A percentile compares a stretch with the other conserved stretches of the same genome.
Conservation (phyloP, 2,113 vertebrate genomes). For the Aphyosemion australe region DNA sequence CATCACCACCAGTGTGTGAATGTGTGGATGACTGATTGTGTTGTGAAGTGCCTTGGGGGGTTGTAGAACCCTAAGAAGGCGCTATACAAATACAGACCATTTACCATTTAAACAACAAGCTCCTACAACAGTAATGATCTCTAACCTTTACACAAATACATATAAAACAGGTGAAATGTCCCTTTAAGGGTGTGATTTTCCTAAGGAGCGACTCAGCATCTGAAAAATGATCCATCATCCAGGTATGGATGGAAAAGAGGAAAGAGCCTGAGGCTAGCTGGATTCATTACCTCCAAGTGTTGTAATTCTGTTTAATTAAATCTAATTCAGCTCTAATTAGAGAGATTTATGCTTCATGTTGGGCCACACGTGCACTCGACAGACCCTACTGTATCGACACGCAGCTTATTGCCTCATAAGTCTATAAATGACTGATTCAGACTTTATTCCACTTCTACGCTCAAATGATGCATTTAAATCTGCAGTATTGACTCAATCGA, state of each 20-base stretch:
- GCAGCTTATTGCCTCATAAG: not conserved
- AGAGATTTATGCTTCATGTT: slow-evolving; percentile 8
- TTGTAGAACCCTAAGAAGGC: too few species aligned
- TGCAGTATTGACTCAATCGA: slow-evolving; percentile 4
- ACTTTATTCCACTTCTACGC: slow-evolving; percentile 8
- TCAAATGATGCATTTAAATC: slow-evolving; percentile 14
- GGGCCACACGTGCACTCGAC: not conserved
- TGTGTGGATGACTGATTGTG: too few species aligned
- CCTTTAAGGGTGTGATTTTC: too few species aligned
- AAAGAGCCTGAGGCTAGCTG: slow-evolving; percentile 4
- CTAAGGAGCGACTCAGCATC: too few species aligned
- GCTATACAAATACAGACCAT: too few species aligned
- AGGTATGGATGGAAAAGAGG: slow-evolving; percentile 1
- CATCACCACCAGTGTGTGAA: too few species aligned
- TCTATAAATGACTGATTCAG: not conserved
- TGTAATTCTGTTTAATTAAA: slow-evolving; percentile 24
- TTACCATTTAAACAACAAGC: too few species aligned
- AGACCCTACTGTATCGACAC: slow-evolving; percentile 1
- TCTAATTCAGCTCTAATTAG: not conserved
- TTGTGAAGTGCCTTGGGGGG: too few species aligned
- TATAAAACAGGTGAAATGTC: too few species aligned
- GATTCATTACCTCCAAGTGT: slow-evolving; percentile 15
- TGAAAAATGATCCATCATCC: slow-evolving; percentile 15
- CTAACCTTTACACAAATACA: too few species aligned
- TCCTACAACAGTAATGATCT: too few species aligned